These are phyloP conservation scores for Creontiades dilutus DNA, from an alignment of 2,888 invertebrate genomes.

Conservation along the genomic window DNA sequence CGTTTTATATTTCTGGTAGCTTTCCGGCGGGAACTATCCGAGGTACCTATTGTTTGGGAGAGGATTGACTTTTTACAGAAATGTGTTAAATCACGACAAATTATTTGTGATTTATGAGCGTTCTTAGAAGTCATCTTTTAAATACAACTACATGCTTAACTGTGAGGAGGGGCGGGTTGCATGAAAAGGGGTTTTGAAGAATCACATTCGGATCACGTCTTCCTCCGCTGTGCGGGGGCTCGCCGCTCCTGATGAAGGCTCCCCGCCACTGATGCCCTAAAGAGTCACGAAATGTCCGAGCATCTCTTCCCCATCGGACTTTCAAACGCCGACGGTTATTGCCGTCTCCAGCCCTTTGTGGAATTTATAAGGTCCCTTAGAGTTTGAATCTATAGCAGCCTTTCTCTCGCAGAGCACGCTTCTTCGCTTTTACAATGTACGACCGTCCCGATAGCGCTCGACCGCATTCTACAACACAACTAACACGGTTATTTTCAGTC, in stretches of 20 bases:
- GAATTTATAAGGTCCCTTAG: slow-evolving; percentile 20
- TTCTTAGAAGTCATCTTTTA: too few relatives aligned
- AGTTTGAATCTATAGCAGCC: slow-evolving; percentile 21
- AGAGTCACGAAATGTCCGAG: slow-evolving; percentile 25
- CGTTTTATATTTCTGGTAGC: too few relatives aligned
- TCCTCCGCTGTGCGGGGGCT: background rate
- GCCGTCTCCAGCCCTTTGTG: slow-evolving; percentile 22
- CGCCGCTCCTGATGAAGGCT: slow-evolving; percentile 13
- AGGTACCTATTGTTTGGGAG: too few relatives aligned
- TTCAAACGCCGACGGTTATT: slow-evolving; percentile 33
- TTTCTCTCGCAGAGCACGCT: slow-evolving; percentile 5
- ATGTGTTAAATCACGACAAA: too few relatives aligned
- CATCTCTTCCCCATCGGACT: background rate
- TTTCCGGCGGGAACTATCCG: too few relatives aligned
- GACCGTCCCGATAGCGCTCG: background rate
- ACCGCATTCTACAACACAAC: background rate
- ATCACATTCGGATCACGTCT: slow-evolving; percentile 34
- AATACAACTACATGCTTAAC: too few relatives aligned
- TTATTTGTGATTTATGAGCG: too few relatives aligned
- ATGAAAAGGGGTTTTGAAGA: background rate
- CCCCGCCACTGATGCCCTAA: slow-evolving; percentile 11
- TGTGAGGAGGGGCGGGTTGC: background rate
- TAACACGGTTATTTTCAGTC: background rate
- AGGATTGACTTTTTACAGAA: too few relatives aligned
- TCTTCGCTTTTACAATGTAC: background rate